These are phyloP conservation scores for Napeogenes inachia DNA, from an alignment of 2,888 invertebrate species.

Conservation along the genomic window DNA sequence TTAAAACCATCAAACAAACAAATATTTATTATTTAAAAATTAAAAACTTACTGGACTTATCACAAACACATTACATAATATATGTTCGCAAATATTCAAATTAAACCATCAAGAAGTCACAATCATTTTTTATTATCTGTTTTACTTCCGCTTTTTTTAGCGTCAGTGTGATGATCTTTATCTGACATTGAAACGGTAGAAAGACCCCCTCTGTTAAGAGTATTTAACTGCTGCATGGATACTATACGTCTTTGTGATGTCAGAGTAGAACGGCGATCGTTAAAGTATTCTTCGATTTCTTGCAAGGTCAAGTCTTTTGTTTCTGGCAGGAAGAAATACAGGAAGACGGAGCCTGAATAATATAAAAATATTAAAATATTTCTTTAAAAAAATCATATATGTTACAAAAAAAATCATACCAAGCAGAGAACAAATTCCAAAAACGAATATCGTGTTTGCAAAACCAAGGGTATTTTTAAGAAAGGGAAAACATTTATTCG, in stretches of 20 bases:
- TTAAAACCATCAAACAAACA: too few relatives aligned
- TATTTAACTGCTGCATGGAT: conserved; percentile 34
- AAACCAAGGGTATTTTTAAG: conserved; percentile 33
- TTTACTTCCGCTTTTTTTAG: neutral
- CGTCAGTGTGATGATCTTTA: conserved; percentile 11
- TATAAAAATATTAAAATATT: neutral
- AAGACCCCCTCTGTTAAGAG: conserved; percentile 11
- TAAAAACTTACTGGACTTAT: too few relatives aligned
- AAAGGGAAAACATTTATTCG: conserved; percentile 39
- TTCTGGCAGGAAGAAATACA: conserved; percentile 78
- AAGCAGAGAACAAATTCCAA: conserved; percentile 42
- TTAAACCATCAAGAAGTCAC: too few relatives aligned
- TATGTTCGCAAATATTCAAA: too few relatives aligned
- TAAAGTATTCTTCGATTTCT: conserved; percentile 82
- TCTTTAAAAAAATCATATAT: neutral
- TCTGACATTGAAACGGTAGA: conserved; percentile 26
- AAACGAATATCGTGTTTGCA: conserved; percentile 27
- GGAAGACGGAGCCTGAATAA: conserved; percentile 64
- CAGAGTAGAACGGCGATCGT: conserved; percentile 65
- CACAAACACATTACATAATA: too few relatives aligned
- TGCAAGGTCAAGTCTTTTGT: conserved; percentile 79
- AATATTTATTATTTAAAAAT: too few relatives aligned
- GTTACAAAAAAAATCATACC: conserved; percentile 37
- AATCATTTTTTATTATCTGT: too few relatives aligned
- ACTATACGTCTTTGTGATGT: conserved; percentile 46